Conservation (phyloP, 2,888 invertebrate species). For the Megamerina dolium region DNA sequence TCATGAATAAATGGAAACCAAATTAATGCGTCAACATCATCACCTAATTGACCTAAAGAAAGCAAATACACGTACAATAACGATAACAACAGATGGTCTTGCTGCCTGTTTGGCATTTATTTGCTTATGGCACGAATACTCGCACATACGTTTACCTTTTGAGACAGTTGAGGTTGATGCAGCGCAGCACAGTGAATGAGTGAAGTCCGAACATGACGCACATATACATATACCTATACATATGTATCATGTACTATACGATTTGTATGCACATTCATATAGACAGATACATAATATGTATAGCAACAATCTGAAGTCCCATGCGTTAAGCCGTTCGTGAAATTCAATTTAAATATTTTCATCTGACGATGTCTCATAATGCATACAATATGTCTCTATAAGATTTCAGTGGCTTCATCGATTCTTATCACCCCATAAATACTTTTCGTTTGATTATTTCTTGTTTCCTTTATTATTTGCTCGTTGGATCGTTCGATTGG, state of each 20-base stretch:
- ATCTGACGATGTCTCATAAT: slow-evolving; percentile 29
- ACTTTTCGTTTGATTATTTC: slow-evolving; percentile 42
- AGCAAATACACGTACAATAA: background rate
- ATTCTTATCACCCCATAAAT: slow-evolving; percentile 50
- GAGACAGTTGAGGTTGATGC: too few relatives aligned
- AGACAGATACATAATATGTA: too few relatives aligned
- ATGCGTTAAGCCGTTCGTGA: slow-evolving; percentile 16
- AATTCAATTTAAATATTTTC: slow-evolving; percentile 36
- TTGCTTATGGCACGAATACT: too few relatives aligned
- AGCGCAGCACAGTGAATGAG: too few relatives aligned
- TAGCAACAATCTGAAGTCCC: slow-evolving; percentile 6
- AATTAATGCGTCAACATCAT: slow-evolving; percentile 28
- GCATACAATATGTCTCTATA: slow-evolving; percentile 47
- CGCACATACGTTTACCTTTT: too few relatives aligned
- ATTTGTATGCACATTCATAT: too few relatives aligned
- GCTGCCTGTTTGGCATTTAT: too few relatives aligned
- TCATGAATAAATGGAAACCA: slow-evolving; percentile 24
- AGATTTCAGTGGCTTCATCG: slow-evolving; percentile 50
- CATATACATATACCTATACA: too few relatives aligned
- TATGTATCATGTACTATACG: too few relatives aligned
- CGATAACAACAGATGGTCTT: background rate
- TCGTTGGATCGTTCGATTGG: slow-evolving; percentile 20
- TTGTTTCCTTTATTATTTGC: background rate
- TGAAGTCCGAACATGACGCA: too few relatives aligned
- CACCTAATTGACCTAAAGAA: slow-evolving; percentile 36